phyloP scores from a whole-genome alignment of 1,140 invertebrate species.

The Lasaia peninsularis region DNA sequence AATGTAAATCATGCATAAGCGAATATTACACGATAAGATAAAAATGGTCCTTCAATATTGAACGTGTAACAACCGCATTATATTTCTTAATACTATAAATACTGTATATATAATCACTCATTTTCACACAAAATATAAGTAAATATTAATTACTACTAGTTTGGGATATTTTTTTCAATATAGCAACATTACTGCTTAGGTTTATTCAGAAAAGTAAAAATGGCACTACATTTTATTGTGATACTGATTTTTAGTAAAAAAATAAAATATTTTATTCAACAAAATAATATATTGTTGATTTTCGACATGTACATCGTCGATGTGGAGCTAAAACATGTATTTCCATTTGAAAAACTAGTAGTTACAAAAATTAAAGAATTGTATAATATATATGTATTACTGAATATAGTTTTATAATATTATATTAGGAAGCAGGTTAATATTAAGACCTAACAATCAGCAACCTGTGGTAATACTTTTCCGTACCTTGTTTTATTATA shows the following conservation, averaged over 20 bases:
- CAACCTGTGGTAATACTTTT: neutral
- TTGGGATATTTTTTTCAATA: neutral
- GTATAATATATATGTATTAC: neutral
- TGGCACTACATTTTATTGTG: neutral
- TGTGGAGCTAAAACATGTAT: neutral
- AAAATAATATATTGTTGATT: too few relatives aligned
- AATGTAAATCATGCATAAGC: neutral
- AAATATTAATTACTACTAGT: neutral
- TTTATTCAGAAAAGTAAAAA: neutral
- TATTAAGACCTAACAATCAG: neutral
- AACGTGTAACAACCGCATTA: neutral
- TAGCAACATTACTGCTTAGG: neutral
- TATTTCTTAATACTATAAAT: slow-evolving; percentile 1
- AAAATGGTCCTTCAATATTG: neutral
- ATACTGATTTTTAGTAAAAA: too few relatives aligned
- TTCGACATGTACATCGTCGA: too few relatives aligned
- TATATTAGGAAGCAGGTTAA: neutral
- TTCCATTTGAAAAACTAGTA: neutral
- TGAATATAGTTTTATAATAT: neutral
- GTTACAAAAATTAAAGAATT: neutral
- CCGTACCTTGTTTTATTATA: neutral
- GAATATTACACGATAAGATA: neutral
- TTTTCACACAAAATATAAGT: neutral
- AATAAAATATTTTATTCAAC: too few relatives aligned
- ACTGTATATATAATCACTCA: slow-evolving; percentile 6